Conservation (phyloP, 2,797 vertebrate species). For the Galaxias olidus region DNA sequence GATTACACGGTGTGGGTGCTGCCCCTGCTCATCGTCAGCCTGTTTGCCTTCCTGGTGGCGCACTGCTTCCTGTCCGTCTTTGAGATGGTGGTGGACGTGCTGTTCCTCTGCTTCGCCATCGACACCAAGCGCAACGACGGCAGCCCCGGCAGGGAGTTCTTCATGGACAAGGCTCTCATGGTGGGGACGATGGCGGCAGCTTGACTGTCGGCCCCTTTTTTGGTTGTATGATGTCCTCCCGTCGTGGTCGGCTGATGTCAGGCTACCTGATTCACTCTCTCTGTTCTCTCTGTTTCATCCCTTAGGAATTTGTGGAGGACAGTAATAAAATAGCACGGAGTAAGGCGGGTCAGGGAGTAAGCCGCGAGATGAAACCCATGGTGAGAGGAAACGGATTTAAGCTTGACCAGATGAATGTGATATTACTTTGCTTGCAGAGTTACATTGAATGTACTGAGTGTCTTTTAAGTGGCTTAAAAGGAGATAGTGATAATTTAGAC, state of each 20-base stretch:
- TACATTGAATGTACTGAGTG: neutral
- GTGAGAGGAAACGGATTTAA: constrained; percentile 74
- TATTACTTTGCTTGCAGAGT: neutral
- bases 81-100: constrained; percentile 96
- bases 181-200: constrained; percentile 69
- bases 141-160: constrained; percentile 90
- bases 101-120: constrained; percentile 98
- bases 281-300: constrained; percentile 26
- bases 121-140: constrained; percentile 96
- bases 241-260: neutral
- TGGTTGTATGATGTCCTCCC: too few relatives aligned
- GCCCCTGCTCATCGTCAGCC: constrained; percentile 92
- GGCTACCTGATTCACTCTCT: neutral
- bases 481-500: neutral
- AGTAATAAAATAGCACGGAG: constrained; percentile 82
- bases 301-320: constrained; percentile 93
- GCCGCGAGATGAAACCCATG: constrained; percentile 91
- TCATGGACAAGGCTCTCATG: constrained; percentile 98
- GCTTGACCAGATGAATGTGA: neutral
- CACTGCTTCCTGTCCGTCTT: constrained; percentile 98
- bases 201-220: neutral
- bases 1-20: constrained; percentile 98
- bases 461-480: neutral
- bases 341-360: constrained; percentile 72
- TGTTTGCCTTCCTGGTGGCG: constrained; percentile 96